phyloP scores from a whole-genome alignment of 2,797 vertebrate species.

The Sarcoramphus papa region DNA sequence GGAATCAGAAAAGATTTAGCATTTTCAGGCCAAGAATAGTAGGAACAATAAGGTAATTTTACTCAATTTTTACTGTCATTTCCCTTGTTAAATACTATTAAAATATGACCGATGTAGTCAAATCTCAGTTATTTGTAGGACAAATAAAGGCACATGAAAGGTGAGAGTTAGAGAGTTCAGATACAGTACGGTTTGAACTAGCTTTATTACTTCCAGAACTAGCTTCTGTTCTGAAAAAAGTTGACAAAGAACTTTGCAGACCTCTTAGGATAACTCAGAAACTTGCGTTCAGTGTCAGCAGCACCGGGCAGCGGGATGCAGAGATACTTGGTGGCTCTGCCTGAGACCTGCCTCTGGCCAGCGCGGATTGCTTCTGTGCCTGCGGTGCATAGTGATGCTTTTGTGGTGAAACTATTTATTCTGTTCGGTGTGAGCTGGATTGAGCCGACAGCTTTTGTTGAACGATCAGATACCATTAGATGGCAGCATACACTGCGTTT shows the following conservation, averaged over 20 bases:
- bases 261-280: background rate
- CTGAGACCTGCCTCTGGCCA: background rate
- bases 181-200: background rate
- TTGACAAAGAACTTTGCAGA: background rate
- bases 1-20: background rate
- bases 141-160: background rate
- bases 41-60: background rate
- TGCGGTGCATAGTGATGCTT: background rate
- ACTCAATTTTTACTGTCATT: background rate
- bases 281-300: background rate
- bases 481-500: conserved; percentile 41
- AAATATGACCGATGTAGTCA: background rate
- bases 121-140: background rate
- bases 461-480: background rate
- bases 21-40: background rate
- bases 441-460: background rate
- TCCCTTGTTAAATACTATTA: background rate
- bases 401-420: background rate
- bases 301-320: background rate
- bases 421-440: background rate
- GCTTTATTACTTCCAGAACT: background rate
- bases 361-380: background rate
- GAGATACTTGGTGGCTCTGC: background rate
- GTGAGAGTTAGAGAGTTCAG: background rate
- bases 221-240: background rate